These are phyloP conservation scores for Phania funesta DNA, from an alignment of 2,888 invertebrate species.

Conservation along the genomic window DNA sequence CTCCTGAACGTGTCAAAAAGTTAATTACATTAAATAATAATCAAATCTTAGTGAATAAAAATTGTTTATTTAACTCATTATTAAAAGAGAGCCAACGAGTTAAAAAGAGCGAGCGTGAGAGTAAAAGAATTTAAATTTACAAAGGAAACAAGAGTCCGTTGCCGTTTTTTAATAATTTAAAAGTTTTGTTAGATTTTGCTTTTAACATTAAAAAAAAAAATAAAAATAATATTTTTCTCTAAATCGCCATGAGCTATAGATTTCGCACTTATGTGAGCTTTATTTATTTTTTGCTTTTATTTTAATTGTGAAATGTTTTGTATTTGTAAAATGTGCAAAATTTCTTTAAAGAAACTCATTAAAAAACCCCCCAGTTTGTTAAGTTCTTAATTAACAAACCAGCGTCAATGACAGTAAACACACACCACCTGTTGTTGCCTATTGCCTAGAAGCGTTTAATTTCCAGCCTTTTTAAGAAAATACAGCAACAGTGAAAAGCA, in stretches of 20 bases:
- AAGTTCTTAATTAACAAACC: constrained; percentile 45
- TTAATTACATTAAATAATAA: constrained; percentile 17
- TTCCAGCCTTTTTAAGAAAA: constrained; percentile 1
- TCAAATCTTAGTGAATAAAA: neutral
- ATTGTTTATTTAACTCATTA: neutral
- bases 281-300: constrained; percentile 38
- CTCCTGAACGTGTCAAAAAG: constrained; percentile 39
- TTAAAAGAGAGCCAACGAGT: neutral
- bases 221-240: neutral
- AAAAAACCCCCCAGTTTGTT: neutral
- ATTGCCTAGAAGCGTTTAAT: constrained; percentile 13
- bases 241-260: constrained; percentile 63
- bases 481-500: neutral
- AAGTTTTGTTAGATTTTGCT: constrained; percentile 26
- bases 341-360: neutral
- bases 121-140: neutral
- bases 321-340: constrained; percentile 29
- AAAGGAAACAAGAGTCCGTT: constrained; percentile 20
- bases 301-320: constrained; percentile 35
- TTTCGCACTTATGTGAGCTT: constrained; percentile 68
- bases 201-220: neutral
- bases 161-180: constrained; percentile 20
- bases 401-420: constrained; percentile 40
- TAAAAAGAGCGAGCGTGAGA: neutral
- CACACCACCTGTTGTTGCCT: constrained; percentile 35